Conservation (phyloP, 2,113 vertebrate species). For the Ornithorhynchus anatinus region DNA sequence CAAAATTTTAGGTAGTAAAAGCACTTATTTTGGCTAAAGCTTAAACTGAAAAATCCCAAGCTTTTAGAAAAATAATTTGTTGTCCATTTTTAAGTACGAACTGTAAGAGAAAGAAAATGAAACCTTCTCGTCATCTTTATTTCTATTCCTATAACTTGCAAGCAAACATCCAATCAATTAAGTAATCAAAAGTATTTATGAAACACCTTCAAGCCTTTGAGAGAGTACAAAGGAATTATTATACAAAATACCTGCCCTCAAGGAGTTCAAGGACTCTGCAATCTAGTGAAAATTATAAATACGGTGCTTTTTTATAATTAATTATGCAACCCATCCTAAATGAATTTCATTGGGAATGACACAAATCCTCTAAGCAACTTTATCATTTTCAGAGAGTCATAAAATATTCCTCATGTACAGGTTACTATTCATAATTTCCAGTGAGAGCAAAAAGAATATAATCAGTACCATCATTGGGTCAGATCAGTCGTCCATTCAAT, state of each 20-base stretch:
- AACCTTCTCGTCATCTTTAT: not conserved
- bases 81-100: slow-evolving; percentile 55
- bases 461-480: no score
- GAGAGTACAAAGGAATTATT: no score
- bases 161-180: no score
- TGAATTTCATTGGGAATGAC: not conserved
- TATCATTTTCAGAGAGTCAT: not conserved
- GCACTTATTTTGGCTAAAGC: slow-evolving; percentile 65
- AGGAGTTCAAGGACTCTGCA: no score
- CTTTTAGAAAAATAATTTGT: slow-evolving; percentile 43
- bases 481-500: no score
- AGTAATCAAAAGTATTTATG: no score
- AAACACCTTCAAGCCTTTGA: no score
- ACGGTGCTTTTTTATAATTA: not conserved
- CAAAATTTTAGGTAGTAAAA: slow-evolving; percentile 60
- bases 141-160: not conserved
- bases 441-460: no score
- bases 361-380: not conserved
- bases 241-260: no score
- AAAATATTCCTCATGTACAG: no score
- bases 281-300: not conserved
- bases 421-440: no score
- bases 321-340: not conserved
- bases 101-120: not conserved
- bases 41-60: slow-evolving; percentile 64